Evolutionary conservation across 2,888 invertebrate species (phyloP).

Genomic region (Phengaris alcon): DNA sequence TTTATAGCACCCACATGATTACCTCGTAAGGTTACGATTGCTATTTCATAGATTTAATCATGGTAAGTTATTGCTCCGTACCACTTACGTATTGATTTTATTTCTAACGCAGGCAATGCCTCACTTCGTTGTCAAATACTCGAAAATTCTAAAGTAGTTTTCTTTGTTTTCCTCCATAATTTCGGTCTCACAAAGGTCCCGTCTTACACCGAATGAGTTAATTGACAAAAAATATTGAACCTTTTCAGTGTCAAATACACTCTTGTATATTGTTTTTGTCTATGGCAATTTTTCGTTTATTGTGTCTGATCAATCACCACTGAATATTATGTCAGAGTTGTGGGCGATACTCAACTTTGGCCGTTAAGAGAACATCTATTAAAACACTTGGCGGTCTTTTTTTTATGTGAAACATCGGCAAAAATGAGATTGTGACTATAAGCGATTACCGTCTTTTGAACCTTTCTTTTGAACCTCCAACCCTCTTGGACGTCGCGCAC

Average conservation of each 20-base stretch:
- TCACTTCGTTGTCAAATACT: too few species aligned
- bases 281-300: neutral
- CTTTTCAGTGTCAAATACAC: neutral
- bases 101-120: neutral
- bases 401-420: too few species aligned
- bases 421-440: too few species aligned
- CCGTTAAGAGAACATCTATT: neutral
- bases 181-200: too few species aligned
- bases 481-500: too few species aligned
- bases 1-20: conserved; percentile 16
- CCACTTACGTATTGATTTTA: neutral
- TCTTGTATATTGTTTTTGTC: neutral
- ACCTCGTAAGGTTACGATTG: neutral
- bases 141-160: too few species aligned
- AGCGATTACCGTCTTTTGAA: too few species aligned
- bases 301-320: neutral
- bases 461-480: too few species aligned
- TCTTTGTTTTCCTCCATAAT: too few species aligned
- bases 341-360: conserved; percentile 6
- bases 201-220: neutral
- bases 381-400: too few species aligned
- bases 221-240: neutral
- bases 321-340: neutral
- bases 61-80: neutral
- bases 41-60: conserved; percentile 6